phyloP scores from a whole-genome alignment of 2,113 vertebrate species.

The Rhegmatorhina hoffmannsi region DNA sequence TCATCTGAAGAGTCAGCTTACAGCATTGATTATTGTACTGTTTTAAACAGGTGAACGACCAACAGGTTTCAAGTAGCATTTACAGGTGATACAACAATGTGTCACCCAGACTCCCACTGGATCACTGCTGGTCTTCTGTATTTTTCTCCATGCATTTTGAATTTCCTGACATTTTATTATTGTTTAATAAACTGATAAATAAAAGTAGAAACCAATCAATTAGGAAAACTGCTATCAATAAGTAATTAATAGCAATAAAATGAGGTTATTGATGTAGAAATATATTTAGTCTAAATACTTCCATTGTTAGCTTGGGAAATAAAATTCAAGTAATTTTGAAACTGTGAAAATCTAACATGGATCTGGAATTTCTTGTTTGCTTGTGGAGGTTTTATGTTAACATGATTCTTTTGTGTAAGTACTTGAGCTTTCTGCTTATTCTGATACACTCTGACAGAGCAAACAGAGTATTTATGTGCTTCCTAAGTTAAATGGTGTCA shows the following conservation, averaged over 20 bases:
- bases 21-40: not conserved
- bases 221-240: not conserved
- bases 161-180: not conserved
- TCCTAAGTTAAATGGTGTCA: not conserved
- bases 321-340: not conserved
- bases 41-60: not conserved
- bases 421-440: not conserved
- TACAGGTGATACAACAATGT: not conserved
- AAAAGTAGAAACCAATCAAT: not conserved
- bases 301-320: not conserved
- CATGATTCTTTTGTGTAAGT: not conserved
- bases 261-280: not conserved
- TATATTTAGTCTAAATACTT: not conserved
- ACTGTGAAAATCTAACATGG: not conserved
- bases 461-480: not conserved
- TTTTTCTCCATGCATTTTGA: not conserved
- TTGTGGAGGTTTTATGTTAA: not conserved
- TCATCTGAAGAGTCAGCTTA: not conserved
- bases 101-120: not conserved
- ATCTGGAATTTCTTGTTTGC: not conserved
- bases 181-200: not conserved
- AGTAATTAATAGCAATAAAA: not conserved
- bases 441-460: not conserved
- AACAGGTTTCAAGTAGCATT: not conserved
- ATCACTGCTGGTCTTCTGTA: not conserved